These are phyloP conservation scores for Caerostris darwini DNA, from an alignment of 1,140 invertebrate genomes.

Conservation along the genomic window DNA sequence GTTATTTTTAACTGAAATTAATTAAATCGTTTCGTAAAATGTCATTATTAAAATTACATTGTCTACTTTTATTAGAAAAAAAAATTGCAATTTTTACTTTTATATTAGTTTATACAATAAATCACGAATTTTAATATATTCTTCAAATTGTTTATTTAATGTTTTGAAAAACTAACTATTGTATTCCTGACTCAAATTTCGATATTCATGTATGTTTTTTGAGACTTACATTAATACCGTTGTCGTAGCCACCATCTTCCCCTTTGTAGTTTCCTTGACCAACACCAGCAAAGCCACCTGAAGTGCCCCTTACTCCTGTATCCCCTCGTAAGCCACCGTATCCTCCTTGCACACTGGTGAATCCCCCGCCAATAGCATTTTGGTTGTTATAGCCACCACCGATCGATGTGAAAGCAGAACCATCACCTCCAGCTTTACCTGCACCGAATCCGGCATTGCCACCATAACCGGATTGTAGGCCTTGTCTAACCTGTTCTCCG, in stretches of 20 bases:
- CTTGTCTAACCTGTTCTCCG: constrained; percentile 68
- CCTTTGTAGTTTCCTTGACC: constrained; percentile 77
- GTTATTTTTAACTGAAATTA: no score
- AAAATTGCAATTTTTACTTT: no score
- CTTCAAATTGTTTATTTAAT: no score
- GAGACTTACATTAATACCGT: constrained; percentile 68
- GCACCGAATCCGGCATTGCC: background rate
- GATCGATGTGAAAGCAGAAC: constrained; percentile 48
- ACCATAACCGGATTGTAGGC: background rate
- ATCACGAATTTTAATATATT: no score
- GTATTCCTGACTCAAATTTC: no score
- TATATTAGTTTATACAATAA: no score
- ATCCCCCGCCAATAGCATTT: constrained; percentile 55
- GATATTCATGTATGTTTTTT: background rate
- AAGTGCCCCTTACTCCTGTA: constrained; percentile 41
- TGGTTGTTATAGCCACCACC: constrained; percentile 61
- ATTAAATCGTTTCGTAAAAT: no score
- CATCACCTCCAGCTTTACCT: constrained; percentile 53
- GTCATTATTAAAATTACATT: no score
- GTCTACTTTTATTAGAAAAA: no score
- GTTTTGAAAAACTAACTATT: no score
- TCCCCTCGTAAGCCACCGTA: constrained; percentile 58
- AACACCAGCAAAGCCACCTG: constrained; percentile 62
- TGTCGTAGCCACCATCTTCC: constrained; percentile 74
- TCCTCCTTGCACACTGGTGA: constrained; percentile 43